Evolutionary conservation across 2,888 invertebrate species (phyloP), one percentile per base, ranked within the genome.

Genomic region (Urechis unicinctus): DNA sequence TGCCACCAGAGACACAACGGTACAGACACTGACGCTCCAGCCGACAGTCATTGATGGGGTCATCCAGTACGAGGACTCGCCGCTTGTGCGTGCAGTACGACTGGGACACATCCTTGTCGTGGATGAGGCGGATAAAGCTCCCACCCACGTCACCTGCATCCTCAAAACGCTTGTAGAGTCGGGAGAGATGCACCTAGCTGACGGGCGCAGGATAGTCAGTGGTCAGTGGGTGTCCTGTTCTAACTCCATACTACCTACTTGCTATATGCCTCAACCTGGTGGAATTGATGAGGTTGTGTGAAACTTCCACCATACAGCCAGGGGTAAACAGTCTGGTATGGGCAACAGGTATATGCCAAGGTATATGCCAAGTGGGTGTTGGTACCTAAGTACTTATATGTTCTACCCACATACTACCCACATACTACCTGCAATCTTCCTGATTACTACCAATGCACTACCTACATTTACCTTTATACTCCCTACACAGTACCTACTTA

Each of bases 91-190:
- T 68, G 95, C 96, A 0, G 91, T 93, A 0, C 89, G 89, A 77
- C 77, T 82, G 55, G 96, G 61, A 25, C 89, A 91, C 69, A 87
- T 96, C 6, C 82, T 97, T 54, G 91, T 97, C 0, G 86, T 97
- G 0, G 96, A 97, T 69, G 97, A 97, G 77, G 96, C 95, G 0
- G 96, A 97, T 77, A 97, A 97, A 76, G 96, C 96, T 0, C 95
- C 96, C 0, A 93, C 94, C 0, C 92, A 96, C 72, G 96, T 97
- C 0, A 95, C 96, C 0, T 94, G 94, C 74, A 90, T 97, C 64
- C 79, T 97, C 43, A 94, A 96, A 81, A 93, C 92, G 3, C 80
- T 97, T n/a, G 89, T 95, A 0, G 95, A 96, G 79, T 88, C 88
- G 63, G 93, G 94, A 0, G 91, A 93, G 79, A 95, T 97, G 93